A percentile compares a stretch with the other conserved stretches of the same genome.
phyloP scores from a whole-genome alignment of 2,888 invertebrate species.

The Omphaloscelis lunosa region DNA sequence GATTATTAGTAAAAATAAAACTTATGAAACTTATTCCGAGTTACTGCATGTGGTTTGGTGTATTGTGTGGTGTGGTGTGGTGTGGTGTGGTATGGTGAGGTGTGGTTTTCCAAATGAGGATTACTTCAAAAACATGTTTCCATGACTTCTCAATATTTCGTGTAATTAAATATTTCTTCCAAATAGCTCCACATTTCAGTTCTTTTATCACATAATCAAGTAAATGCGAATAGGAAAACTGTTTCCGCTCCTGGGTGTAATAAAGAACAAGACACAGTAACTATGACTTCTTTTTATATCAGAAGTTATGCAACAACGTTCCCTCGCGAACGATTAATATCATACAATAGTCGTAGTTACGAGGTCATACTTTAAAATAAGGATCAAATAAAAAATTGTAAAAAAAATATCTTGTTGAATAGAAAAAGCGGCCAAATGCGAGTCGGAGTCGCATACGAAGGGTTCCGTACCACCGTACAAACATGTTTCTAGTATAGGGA shows the following conservation, averaged over 20 bases:
- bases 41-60: too few species aligned
- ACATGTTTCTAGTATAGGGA: too few species aligned
- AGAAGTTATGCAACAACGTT: conserved; percentile 39
- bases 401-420: neutral
- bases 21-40: too few species aligned
- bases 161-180: neutral
- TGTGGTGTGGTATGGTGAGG: too few species aligned
- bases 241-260: conserved; percentile 30
- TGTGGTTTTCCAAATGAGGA: too few species aligned
- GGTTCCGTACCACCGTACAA: too few species aligned
- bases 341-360: conserved; percentile 38
- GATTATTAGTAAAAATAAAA: too few species aligned
- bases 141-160: neutral
- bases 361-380: conserved; percentile 9
- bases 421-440: too few species aligned
- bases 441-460: too few species aligned
- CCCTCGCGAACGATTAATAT: conserved; percentile 45
- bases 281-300: conserved; percentile 48
- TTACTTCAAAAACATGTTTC: too few species aligned
- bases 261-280: conserved; percentile 33
- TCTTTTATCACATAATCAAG: conserved; percentile 26
- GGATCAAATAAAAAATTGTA: neutral
- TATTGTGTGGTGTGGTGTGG: too few species aligned
- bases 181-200: neutral
- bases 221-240: conserved; percentile 29